Evolutionary conservation across 2,797 vertebrate species (phyloP), one percentile per base, ranked within the genome.

Genomic region (Enteromius thamalakanensis): DNA sequence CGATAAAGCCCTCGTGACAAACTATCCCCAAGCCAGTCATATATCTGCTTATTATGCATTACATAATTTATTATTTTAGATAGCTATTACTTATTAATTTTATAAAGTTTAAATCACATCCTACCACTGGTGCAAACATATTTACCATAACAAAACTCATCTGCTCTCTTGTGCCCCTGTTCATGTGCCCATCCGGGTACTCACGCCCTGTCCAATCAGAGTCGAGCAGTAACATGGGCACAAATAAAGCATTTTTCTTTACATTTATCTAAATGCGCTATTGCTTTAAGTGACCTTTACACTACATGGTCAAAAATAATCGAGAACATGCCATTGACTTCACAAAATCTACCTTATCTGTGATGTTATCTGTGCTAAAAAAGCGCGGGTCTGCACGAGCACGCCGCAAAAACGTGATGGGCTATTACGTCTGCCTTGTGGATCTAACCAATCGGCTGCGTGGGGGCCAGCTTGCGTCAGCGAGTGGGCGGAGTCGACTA

Each of bases 111-210:
- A 29, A 32, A n/a, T 47, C 8, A 47, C 26, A 26, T n/a, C 8
- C n/a, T 17, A 47, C 7, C 26, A 42, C 60, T 12, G n/a, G 3
- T 32, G 64, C 29, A 40, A 5, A 78, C 37, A 79, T 2, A 62
- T 34, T 10, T n/a, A 21, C 12, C 23, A 34, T 62, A 55, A 51
- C 19, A 65, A 74, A 32, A 62, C 53, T 23, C 11, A 51, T 67
- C 76, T 23, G 29, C n/a, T 32, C 19, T 12, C 62, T 78, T 71
- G 47, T 19, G 75, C 74, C 67, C 34, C 67, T 4, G 49, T 37
- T 60, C 87, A 86, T 77, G 87, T 89, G 87, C 55, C 60, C 47
- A 89, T 90, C 88, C 88, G 87, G 87, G 88, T 84, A 60, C 34
- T 85, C 7, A 0, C 10, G 5, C 11, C 26, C 37, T 58, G 62